Evolutionary conservation across 1,140 invertebrate species (phyloP).

Genomic region (Bacillus rossius): DNA sequence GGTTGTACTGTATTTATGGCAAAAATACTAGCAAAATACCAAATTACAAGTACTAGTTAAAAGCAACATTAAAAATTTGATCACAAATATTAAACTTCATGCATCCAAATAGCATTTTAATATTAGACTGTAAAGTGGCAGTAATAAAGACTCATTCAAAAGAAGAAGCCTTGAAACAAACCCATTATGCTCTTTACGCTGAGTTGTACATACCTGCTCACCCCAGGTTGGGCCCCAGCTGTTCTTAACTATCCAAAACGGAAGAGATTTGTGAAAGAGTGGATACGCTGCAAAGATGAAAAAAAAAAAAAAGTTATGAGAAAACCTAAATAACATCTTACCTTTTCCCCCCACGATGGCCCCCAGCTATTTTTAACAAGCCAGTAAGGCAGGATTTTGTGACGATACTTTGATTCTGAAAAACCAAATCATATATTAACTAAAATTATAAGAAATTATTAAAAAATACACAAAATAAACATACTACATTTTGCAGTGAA

Average conservation of each 20-base stretch:
- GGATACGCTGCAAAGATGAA: constrained; percentile 62
- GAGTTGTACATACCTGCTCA: constrained; percentile 44
- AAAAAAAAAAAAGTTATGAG: constrained; percentile 14
- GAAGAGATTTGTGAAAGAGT: constrained; percentile 72
- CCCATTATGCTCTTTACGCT: no score
- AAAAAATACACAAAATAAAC: not conserved
- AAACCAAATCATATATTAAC: not conserved
- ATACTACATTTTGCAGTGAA: not conserved
- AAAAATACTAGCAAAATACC: no score
- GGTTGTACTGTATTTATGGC: no score
- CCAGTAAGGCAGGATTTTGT: constrained; percentile 46
- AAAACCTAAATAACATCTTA: constrained; percentile 26
- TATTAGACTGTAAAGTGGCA: no score
- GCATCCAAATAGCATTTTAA: no score
- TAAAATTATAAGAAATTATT: not conserved
- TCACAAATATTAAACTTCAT: no score
- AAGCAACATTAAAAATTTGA: no score
- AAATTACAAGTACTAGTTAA: no score
- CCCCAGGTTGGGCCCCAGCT: constrained; percentile 88
- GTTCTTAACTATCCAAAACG: constrained; percentile 93
- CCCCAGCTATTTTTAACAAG: constrained; percentile 55
- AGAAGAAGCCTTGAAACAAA: no score
- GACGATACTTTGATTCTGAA: constrained; percentile 12
- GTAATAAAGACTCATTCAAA: no score
- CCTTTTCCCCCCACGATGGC: constrained; percentile 50